A percentile compares a stretch with the other conserved stretches of the same genome.
phyloP scores from a whole-genome alignment of 2,888 invertebrate species.

The Scrobipalpa atriplicella region DNA sequence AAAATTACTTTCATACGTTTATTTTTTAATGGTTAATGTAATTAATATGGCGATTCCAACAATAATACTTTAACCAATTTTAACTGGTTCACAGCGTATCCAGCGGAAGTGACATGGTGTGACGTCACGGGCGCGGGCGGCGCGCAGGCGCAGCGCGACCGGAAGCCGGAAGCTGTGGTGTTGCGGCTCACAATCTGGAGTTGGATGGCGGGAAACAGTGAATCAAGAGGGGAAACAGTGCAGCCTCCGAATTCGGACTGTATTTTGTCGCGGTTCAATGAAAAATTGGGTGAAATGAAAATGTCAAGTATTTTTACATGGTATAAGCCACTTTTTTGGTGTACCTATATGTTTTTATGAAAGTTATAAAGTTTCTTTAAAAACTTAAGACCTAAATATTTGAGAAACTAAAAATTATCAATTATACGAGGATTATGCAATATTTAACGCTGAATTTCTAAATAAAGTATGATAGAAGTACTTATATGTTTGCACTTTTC shows the following conservation, averaged over 20 bases:
- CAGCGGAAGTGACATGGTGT: slow-evolving; percentile 58
- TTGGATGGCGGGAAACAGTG: slow-evolving; percentile 77
- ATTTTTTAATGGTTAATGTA: not conserved
- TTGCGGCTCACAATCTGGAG: slow-evolving; percentile 80
- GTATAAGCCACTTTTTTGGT: not conserved
- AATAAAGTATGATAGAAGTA: too few species aligned
- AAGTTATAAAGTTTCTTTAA: too few species aligned
- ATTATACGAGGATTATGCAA: too few species aligned
- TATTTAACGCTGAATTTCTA: too few species aligned
- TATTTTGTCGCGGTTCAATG: slow-evolving; percentile 32
- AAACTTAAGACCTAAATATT: too few species aligned
- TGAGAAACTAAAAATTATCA: too few species aligned
- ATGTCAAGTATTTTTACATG: not conserved
- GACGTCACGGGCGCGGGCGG: slow-evolving; percentile 59
- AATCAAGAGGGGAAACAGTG: slow-evolving; percentile 62
- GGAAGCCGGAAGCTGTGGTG: slow-evolving; percentile 80
- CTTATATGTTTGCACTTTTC: too few species aligned
- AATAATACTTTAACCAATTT: slow-evolving; percentile 1
- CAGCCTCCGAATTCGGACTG: slow-evolving; percentile 47
- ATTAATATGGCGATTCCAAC: not conserved
- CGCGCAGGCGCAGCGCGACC: slow-evolving; percentile 74
- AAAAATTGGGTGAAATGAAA: not conserved
- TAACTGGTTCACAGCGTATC: slow-evolving; percentile 34
- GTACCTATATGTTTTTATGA: not conserved
- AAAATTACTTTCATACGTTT: too few species aligned